phyloP scores from a whole-genome alignment of 1,140 invertebrate species.

The Hormaphis cornu region DNA sequence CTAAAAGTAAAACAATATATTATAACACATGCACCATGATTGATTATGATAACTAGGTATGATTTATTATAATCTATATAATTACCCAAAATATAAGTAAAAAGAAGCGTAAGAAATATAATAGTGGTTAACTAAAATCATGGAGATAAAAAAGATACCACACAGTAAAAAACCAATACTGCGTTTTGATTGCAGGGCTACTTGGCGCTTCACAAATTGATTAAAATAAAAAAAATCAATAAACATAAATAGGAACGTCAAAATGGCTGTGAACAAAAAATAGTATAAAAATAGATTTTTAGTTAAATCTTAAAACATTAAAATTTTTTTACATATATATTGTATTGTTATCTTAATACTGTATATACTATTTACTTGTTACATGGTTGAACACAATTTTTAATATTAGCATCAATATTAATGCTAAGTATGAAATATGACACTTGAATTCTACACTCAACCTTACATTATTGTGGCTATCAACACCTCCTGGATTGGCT shows the following conservation, averaged over 20 bases:
- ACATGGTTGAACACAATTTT: constrained; percentile 74
- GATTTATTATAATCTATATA: neutral
- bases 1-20: constrained; percentile 50
- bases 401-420: constrained; percentile 63
- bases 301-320: constrained; percentile 19
- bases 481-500: constrained; percentile 40
- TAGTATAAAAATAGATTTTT: constrained; percentile 33
- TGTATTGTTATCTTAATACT: too few relatives aligned
- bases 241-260: constrained; percentile 58
- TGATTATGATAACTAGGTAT: too few relatives aligned
- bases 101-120: constrained; percentile 53
- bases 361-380: constrained; percentile 55
- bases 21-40: neutral
- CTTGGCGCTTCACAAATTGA: constrained; percentile 64
- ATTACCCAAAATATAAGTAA: constrained; percentile 47
- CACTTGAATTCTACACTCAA: constrained; percentile 53
- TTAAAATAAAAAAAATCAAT: constrained; percentile 69
- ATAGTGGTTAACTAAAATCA: constrained; percentile 59
- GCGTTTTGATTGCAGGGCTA: constrained; percentile 62
- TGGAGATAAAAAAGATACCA: constrained; percentile 57
- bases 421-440: constrained; percentile 69
- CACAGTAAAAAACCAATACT: constrained; percentile 52
- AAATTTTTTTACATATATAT: constrained; percentile 39
- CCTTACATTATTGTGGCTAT: constrained; percentile 52
- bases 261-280: constrained; percentile 44